These are phyloP conservation scores for Stichodactyla mertensii DNA, from an alignment of 64 coral and sea anemone genomes.

Conservation along the genomic window DNA sequence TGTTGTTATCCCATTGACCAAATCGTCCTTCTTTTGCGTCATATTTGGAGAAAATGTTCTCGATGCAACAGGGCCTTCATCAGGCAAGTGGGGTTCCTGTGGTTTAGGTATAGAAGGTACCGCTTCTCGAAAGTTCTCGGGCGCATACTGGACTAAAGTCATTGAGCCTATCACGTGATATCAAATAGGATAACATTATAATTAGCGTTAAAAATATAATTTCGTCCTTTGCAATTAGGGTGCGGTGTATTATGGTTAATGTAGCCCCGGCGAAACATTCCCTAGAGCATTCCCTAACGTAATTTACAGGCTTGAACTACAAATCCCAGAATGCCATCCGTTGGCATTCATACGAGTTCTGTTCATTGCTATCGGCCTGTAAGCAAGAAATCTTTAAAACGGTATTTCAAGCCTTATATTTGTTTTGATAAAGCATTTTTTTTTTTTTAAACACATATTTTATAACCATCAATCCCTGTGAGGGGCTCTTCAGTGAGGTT, in stretches of 20 bases:
- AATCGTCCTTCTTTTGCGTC: constrained; percentile 46
- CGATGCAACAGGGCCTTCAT: background rate
- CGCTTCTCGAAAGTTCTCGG: background rate
- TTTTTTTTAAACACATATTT: too few species aligned
- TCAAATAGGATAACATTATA: background rate
- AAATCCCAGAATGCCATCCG: too few species aligned
- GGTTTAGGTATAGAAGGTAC: background rate
- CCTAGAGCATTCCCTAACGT: too few species aligned
- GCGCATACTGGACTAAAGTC: background rate
- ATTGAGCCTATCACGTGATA: background rate
- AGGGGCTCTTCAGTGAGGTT: too few species aligned
- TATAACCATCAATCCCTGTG: too few species aligned
- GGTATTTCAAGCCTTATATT: too few species aligned
- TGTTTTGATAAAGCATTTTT: too few species aligned
- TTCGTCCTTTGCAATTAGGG: background rate
- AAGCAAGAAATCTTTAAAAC: too few species aligned
- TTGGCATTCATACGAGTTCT: too few species aligned
- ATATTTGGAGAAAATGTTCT: constrained; percentile 14
- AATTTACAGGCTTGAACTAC: too few species aligned
- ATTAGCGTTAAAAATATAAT: background rate
- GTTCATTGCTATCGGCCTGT: too few species aligned
- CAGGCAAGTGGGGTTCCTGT: background rate
- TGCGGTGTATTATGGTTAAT: background rate
- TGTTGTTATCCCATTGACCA: background rate
- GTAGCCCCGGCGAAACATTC: background rate